A percentile compares a stretch with the other conserved stretches of the same genome.
These are phyloP conservation scores for Alethe castanea DNA, from an alignment of 2,113 vertebrate genomes.

Conservation along the genomic window DNA sequence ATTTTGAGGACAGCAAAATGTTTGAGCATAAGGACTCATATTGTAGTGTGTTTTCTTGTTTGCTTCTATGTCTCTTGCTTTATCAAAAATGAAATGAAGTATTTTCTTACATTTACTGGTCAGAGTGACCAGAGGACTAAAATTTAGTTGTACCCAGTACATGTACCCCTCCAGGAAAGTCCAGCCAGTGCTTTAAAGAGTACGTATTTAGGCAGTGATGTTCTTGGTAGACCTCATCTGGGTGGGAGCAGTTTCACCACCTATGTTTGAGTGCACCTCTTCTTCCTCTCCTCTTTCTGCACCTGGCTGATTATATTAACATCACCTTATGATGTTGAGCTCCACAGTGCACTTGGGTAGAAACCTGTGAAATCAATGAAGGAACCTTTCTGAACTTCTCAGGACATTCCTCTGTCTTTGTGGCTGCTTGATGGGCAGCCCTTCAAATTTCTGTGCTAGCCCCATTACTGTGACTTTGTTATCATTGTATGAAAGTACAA, in stretches of 20 bases:
- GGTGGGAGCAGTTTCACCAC: background rate
- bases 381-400: background rate
- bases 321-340: background rate
- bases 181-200: background rate
- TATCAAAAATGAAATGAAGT: background rate
- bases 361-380: background rate
- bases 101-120: background rate
- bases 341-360: background rate
- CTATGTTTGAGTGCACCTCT: background rate
- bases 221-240: background rate
- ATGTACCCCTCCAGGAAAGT: background rate
- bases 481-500: slow-evolving; percentile 44
- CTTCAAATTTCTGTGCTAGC: background rate
- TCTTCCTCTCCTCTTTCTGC: background rate
- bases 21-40: background rate
- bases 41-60: background rate
- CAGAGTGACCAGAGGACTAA: background rate
- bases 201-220: background rate
- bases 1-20: background rate
- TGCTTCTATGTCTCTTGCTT: background rate
- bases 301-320: background rate
- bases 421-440: slow-evolving; percentile 10
- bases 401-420: background rate
- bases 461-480: slow-evolving; percentile 41
- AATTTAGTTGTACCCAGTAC: background rate